Conservation (phyloP, 2,888 invertebrate genomes). For the Galerucella nymphaeae region DNA sequence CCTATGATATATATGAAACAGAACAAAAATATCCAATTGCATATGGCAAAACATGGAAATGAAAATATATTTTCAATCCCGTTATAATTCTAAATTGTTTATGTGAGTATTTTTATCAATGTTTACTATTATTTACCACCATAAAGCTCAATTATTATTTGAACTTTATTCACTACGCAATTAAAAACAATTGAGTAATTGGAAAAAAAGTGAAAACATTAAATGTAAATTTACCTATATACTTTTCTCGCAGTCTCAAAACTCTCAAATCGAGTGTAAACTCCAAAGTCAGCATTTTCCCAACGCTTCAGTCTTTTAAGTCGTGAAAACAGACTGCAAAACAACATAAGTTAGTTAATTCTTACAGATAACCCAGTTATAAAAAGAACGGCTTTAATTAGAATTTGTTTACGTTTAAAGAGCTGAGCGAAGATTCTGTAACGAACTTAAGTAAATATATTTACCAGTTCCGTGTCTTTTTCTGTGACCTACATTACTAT, state of each 20-base stretch:
- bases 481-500: not conserved
- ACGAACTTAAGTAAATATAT: not conserved
- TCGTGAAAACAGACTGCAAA: not conserved
- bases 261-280: no score
- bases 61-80: no score
- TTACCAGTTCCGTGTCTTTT: slow-evolving; percentile 1
- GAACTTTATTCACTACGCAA: no score
- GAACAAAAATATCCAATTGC: not conserved
- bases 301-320: not conserved
- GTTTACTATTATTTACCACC: no score
- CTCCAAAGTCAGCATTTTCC: no score
- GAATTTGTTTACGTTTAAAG: not conserved
- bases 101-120: no score
- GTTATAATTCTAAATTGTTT: no score
- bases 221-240: no score
- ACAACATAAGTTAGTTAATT: not conserved
- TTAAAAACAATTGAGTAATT: no score
- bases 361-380: not conserved
- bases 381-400: not conserved
- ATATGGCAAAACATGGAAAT: not conserved
- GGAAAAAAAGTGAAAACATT: no score
- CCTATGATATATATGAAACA: not conserved
- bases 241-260: no score
- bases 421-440: not conserved
- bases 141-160: no score